Conservation (phyloP, 2,113 vertebrate species). For the Synchiropus splendidus region DNA sequence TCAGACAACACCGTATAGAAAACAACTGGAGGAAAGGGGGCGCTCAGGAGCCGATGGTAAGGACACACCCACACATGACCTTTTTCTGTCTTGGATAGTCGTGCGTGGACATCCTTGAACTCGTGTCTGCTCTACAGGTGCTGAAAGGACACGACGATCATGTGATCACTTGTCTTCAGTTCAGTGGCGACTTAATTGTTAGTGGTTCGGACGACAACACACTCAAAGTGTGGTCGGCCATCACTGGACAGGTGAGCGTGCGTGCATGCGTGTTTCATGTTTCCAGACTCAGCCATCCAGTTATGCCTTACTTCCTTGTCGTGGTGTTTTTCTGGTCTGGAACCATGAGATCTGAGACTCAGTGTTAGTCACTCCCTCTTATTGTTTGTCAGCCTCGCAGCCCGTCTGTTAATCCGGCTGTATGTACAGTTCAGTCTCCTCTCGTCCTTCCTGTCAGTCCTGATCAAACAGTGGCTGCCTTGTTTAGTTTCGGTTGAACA, state of each 20-base stretch:
- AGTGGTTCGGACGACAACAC: constrained; percentile 98
- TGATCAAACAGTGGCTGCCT: neutral
- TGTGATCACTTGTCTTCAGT: constrained; percentile 94
- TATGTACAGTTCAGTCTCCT: neutral
- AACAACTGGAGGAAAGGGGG: constrained; percentile 93
- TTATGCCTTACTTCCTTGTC: too few relatives aligned
- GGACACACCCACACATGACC: neutral
- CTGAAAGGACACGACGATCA: constrained; percentile 94
- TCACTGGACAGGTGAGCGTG: constrained; percentile 81
- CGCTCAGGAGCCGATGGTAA: constrained; percentile 83
- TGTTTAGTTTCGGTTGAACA: constrained; percentile 33
- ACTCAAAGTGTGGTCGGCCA: constrained; percentile 92
- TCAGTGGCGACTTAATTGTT: constrained; percentile 91
- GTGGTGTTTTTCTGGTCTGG: too few relatives aligned
- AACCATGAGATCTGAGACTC: too few relatives aligned
- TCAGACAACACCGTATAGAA: constrained; percentile 89
- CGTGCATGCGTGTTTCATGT: neutral
- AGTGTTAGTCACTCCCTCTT: too few relatives aligned
- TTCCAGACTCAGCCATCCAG: neutral
- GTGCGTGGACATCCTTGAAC: neutral
- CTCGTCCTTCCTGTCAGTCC: too few relatives aligned
- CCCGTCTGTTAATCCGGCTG: neutral
- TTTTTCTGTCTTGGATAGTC: neutral
- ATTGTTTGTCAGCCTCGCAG: too few relatives aligned
- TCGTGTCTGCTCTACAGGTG: constrained; percentile 63